Evolutionary conservation across 2,113 vertebrate genomes (phyloP).

Genomic region (Halcyon senegalensis): DNA sequence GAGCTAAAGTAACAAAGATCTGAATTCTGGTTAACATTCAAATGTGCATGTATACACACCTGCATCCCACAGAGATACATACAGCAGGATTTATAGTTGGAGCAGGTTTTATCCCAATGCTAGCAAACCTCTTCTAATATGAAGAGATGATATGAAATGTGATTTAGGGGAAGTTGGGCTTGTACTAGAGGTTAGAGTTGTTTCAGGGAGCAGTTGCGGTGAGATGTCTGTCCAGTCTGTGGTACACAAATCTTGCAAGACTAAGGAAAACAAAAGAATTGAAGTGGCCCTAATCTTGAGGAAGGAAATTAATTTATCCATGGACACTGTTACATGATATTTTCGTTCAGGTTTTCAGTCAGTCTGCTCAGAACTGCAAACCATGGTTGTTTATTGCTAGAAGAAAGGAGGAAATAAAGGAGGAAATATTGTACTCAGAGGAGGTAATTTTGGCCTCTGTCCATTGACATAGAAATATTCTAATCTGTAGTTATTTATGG

Average conservation of each 20-base stretch:
- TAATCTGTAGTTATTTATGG: background rate
- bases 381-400: background rate
- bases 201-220: background rate
- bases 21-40: background rate
- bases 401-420: constrained; percentile 4
- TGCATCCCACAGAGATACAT: background rate
- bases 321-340: fast-evolving
- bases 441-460: background rate
- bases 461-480: background rate
- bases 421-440: background rate
- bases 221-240: background rate
- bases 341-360: background rate
- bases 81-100: background rate
- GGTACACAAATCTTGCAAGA: background rate
- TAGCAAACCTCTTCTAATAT: background rate
- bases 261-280: background rate
- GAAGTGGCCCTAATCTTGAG: background rate
- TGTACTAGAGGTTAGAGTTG: background rate
- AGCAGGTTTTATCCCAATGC: background rate
- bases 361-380: background rate
- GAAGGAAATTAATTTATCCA: background rate
- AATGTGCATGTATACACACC: background rate
- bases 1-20: background rate
- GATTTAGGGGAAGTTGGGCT: background rate
- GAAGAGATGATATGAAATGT: background rate